Percentiles rank a stretch among this genome's conserved stretches.
phyloP scores from a whole-genome alignment of 2,888 invertebrate species.

The Brenthis ino region DNA sequence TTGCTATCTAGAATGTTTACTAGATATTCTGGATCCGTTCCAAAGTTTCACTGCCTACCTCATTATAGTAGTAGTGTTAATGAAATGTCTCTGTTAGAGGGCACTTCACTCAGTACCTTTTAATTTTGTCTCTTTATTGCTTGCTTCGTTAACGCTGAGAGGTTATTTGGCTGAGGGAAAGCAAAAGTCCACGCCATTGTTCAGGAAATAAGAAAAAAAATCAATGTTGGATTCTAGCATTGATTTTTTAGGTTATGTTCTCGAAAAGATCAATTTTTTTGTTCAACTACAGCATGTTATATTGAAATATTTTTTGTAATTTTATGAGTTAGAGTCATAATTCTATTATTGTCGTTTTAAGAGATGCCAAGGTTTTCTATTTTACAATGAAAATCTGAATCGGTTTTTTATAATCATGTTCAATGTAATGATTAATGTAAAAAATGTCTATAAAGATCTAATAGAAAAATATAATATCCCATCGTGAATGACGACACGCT shows the following conservation, averaged over 20 bases:
- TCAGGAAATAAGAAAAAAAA: constrained; percentile 26
- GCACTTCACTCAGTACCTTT: constrained; percentile 64
- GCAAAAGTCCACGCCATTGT: constrained; percentile 39
- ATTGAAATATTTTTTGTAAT: not conserved
- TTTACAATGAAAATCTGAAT: constrained; percentile 2
- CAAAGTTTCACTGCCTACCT: constrained; percentile 73
- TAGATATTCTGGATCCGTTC: constrained; percentile 67
- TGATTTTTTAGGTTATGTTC: constrained; percentile 16
- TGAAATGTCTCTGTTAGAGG: constrained; percentile 71
- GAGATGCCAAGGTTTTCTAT: constrained; percentile 6
- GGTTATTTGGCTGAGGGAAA: constrained; percentile 68
- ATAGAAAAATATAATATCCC: constrained; percentile 35
- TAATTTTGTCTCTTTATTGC: constrained; percentile 65
- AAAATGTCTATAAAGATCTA: constrained; percentile 20
- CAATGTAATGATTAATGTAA: constrained; percentile 27
- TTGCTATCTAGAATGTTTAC: constrained; percentile 57
- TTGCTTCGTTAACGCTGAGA: constrained; percentile 73
- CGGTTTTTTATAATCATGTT: constrained; percentile 5
- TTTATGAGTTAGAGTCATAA: constrained; percentile 7
- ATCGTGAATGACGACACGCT: constrained; percentile 38
- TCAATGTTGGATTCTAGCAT: constrained; percentile 22
- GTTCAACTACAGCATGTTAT: not conserved
- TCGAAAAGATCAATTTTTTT: constrained; percentile 14
- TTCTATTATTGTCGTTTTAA: constrained; percentile 12
- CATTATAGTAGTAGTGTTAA: constrained; percentile 74